phyloP scores from a whole-genome alignment of 1,140 invertebrate species.

The Drosophila sulfurigaster region DNA sequence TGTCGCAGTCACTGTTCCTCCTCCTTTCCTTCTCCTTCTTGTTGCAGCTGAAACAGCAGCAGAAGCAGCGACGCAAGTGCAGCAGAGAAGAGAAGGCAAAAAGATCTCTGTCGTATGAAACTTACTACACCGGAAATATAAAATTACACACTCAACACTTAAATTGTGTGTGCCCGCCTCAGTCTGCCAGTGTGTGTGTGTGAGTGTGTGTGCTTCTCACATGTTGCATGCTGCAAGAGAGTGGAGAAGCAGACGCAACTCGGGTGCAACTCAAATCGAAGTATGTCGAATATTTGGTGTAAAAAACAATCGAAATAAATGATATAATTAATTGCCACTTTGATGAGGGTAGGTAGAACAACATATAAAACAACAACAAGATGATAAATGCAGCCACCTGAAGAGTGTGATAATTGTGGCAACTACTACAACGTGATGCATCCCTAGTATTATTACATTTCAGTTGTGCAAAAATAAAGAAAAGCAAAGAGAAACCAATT shows the following conservation, averaged over 20 bases:
- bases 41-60: conserved; percentile 75
- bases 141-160: conserved; percentile 83
- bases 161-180: conserved; percentile 61
- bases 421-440: neutral
- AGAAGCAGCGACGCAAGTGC: conserved; percentile 21
- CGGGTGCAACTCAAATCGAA: conserved; percentile 65
- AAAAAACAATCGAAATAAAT: conserved; percentile 44
- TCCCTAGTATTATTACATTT: neutral
- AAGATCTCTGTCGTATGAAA: conserved; percentile 71
- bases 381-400: conserved; percentile 71
- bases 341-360: conserved; percentile 63
- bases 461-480: no score
- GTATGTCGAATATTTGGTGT: conserved; percentile 34
- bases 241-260: conserved; percentile 38
- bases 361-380: neutral
- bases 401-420: conserved; percentile 52
- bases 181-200: conserved; percentile 22
- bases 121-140: conserved; percentile 83
- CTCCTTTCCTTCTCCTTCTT: conserved; percentile 37
- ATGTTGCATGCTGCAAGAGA: conserved; percentile 72
- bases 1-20: conserved; percentile 50
- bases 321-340: conserved; percentile 75
- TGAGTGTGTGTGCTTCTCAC: conserved; percentile 39
- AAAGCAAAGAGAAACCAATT: no score
- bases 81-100: conserved; percentile 42